Conservation (phyloP, 2,888 invertebrate species). For the Allophyes oxyacanthae region DNA sequence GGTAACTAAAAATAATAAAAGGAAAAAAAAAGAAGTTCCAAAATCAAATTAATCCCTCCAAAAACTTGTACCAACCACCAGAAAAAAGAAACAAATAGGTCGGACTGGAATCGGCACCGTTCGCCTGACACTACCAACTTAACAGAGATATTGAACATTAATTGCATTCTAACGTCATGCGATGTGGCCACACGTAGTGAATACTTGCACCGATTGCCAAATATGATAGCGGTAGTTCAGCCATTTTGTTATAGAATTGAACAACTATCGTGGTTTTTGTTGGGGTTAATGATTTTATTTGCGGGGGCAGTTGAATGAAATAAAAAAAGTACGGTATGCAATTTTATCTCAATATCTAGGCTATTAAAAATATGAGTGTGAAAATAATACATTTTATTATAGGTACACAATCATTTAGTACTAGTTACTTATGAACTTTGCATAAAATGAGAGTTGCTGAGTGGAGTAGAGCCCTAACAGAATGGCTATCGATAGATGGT, state of each 20-base stretch:
- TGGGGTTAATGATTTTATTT: constrained; percentile 7
- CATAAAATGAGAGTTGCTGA: too few species aligned
- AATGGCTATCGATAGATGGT: too few species aligned
- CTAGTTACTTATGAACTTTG: too few species aligned
- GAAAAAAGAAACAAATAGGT: constrained; percentile 34
- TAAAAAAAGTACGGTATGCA: background rate
- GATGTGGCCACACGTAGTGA: constrained; percentile 48
- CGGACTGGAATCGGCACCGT: constrained; percentile 45
- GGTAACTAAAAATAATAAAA: too few species aligned
- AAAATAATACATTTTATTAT: too few species aligned
- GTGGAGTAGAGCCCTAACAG: too few species aligned
- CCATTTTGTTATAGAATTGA: constrained; percentile 20
- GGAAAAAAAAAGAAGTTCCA: too few species aligned
- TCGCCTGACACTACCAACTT: constrained; percentile 58
- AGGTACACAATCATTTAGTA: too few species aligned
- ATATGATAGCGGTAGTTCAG: constrained; percentile 41
- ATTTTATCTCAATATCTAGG: too few species aligned
- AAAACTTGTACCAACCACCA: constrained; percentile 28
- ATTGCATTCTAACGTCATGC: constrained; percentile 74
- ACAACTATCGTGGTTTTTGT: background rate
- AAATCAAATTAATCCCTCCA: background rate
- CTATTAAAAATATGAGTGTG: too few species aligned
- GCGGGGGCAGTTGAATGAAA: background rate
- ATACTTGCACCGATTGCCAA: constrained; percentile 29
- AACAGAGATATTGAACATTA: constrained; percentile 69